Percentiles rank a stretch among this genome's conserved stretches.
These are phyloP conservation scores for Diorhabda sublineata DNA, from an alignment of 1,140 invertebrate genomes.

Conservation along the genomic window DNA sequence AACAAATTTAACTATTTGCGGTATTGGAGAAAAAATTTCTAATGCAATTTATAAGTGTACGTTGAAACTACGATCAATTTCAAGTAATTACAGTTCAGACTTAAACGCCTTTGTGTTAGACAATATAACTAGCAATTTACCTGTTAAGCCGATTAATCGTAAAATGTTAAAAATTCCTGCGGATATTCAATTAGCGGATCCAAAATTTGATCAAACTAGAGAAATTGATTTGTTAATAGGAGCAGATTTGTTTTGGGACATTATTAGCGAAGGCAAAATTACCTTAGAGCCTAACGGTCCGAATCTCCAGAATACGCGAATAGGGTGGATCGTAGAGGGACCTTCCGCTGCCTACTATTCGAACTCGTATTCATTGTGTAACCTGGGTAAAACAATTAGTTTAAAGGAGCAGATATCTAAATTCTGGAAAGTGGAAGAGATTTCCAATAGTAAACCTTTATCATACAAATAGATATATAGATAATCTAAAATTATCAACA, in stretches of 20 bases:
- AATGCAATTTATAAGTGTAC: neutral
- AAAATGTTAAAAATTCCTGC: neutral
- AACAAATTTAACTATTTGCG: too few relatives aligned
- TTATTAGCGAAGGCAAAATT: neutral
- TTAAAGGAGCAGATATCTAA: neutral
- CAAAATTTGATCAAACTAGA: conserved; percentile 2
- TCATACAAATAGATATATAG: too few relatives aligned
- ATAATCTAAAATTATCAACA: too few relatives aligned
- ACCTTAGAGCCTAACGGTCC: conserved; percentile 4
- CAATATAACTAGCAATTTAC: conserved; percentile 11
- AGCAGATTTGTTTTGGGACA: conserved; percentile 10
- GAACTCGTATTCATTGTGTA: too few relatives aligned
- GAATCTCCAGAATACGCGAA: conserved; percentile 15
- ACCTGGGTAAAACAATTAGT: too few relatives aligned
- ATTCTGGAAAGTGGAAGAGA: neutral
- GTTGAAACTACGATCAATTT: neutral
- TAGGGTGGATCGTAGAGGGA: too few relatives aligned
- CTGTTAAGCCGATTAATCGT: neutral
- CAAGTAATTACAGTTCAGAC: neutral
- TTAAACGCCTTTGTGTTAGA: neutral
- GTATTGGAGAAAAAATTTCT: too few relatives aligned
- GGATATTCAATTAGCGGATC: conserved; percentile 9
- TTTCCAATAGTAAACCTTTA: conserved; percentile 18
- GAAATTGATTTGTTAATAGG: conserved; percentile 13
- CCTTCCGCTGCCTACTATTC: too few relatives aligned